These are phyloP conservation scores for Rhogogaster chlorosoma DNA, from an alignment of 2,888 invertebrate species.

Conservation along the genomic window DNA sequence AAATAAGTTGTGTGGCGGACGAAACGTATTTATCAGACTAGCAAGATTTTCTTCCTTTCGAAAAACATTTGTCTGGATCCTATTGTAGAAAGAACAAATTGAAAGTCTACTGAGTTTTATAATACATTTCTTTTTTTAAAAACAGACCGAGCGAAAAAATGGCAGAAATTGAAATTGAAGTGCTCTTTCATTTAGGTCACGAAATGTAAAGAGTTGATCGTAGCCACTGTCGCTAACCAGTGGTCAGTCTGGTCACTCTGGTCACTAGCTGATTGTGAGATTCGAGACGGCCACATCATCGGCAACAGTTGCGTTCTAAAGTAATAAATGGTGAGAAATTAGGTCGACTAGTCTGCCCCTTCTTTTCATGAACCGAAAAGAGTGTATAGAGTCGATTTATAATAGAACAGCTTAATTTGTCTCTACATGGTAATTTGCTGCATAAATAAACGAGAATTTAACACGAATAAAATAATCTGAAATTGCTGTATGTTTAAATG, in stretches of 20 bases:
- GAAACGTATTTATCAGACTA: not conserved
- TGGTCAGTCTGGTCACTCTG: slow-evolving; percentile 1
- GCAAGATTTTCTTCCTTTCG: not conserved
- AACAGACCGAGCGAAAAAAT: not conserved
- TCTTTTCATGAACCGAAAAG: not conserved
- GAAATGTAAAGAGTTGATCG: slow-evolving; percentile 11
- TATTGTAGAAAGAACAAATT: not conserved
- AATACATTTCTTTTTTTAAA: not conserved
- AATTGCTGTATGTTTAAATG: not conserved
- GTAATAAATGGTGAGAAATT: slow-evolving; percentile 30
- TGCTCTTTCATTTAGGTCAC: slow-evolving; percentile 22
- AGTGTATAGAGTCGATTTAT: not conserved
- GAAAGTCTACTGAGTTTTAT: not conserved
- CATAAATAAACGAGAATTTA: not conserved
- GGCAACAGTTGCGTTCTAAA: slow-evolving; percentile 19
- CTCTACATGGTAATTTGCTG: not conserved
- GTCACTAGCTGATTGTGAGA: slow-evolving; percentile 21
- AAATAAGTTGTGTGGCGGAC: not conserved
- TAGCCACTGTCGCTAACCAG: slow-evolving; percentile 19
- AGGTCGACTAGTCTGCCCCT: slow-evolving; percentile 30
- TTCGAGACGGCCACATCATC: slow-evolving; percentile 39
- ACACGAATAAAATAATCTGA: not conserved
- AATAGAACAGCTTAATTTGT: not conserved
- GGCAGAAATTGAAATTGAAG: not conserved
- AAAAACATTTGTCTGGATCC: not conserved